Evolutionary conservation across 1,140 invertebrate species (phyloP), one percentile per base, ranked within the genome.

Genomic region (Gryon sp.): DNA sequence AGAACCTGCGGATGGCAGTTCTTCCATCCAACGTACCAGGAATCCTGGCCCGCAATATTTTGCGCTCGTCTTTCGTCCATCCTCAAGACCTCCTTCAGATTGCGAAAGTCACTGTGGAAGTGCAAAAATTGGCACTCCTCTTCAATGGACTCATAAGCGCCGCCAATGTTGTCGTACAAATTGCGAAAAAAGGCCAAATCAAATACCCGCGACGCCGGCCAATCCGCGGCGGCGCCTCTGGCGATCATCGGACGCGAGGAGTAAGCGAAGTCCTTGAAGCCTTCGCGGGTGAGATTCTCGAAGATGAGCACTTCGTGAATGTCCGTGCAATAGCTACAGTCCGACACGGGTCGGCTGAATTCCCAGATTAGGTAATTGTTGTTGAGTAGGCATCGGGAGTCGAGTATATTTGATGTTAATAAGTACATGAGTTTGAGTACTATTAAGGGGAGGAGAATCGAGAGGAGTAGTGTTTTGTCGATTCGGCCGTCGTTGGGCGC

Each of bases 1-100:
- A 95, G 88, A 7, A 97, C 92, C 22, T 92, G 90, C 14, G 92
- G 91, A 90, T 98, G 93, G 84, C 96, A 98, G 84, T 97, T 97
- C 66, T 92, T 96, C 96, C 96, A 98, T 63, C 96, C 96, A 59
- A 98, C 93, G 88, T 98, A 98, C 96, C 96, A 98, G 0, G 94
- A 92, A 22, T 91, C 88, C 79, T 92, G 86, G 4, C 91, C 92
- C 9, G 89, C 88, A 36, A 86, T 83, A 84, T 94, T 92, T 40
- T 89, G 86, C 0, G 92, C 92, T 79, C 95, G 90, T 28, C 89
- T 89, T 22, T 91, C 83, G 0, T 91, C 90, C 94, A 96, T 95
- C 34, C 91, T 89, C 82, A 98, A 94, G 12, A 96, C 95, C 82
- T 98, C 93, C 52, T 90, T 87, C 24, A 98, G 83, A 26, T 91